Base-by-base conservation (phyloP, 2,113 vertebrate species). In the Origma solitaria region DNA sequence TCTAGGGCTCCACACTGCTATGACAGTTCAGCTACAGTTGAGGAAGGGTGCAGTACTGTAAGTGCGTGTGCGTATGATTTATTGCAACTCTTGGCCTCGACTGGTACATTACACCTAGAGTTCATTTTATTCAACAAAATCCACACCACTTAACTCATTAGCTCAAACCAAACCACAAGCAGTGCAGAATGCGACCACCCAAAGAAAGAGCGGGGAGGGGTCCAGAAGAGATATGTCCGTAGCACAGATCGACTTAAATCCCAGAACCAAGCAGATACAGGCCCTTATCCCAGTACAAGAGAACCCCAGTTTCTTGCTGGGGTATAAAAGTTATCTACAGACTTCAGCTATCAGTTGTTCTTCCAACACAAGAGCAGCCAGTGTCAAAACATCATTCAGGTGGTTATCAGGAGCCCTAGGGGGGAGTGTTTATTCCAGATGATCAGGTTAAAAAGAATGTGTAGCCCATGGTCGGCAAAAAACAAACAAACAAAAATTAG, bases 121-220 rank as follows among this genome's bases (percentile, higher is more conserved):
- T 68, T 95, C 66, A 96, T 89, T 98, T 97, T 97, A 96, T 97
- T 97, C 93, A 96, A 94, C 92, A 91, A 97, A 97, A 95, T 86
- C 96, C 91, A 97, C 92, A 97, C 95, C 92, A 95, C 80, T 97
- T 93, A 96, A 96, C 82, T 96, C 91, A 94, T 88, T 73, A 95
- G 82, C 90, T 97, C 80, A 95, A 97, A 97, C 80, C 92, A 97
- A 97, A 95, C 92, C 86, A 91, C 94, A 95, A 95, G 73, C 94
- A 96, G 87, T 90, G 91, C 89, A 94, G 83, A 89, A 94, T 20
- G 78, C 87, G 65, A 78, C 85, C 69, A 82, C 76, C 66, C 62
- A 56, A 80, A 83, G 65, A 58, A 70, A 86, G 17, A 73, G 76
- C 5, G 0, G 58, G 54, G 30, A 79, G 30, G 49, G 24, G 19